Evolutionary conservation across 30 jellyfish, hydroid and myxozoan genomes (phyloP), one percentile per base, ranked within the genome.

Genomic region (Rhopilema esculentum): DNA sequence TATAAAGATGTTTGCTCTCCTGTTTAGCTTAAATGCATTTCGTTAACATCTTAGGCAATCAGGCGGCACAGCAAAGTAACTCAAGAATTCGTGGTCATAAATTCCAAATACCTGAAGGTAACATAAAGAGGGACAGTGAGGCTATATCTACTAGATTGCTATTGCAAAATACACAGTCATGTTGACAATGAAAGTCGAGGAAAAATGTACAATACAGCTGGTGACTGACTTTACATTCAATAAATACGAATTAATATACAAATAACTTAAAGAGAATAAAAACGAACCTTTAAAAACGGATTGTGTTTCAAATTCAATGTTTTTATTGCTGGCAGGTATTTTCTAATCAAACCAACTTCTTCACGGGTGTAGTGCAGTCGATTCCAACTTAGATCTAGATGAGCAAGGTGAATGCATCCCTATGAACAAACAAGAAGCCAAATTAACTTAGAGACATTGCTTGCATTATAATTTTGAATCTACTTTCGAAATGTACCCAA

Each of bases 351-450:
- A 20, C 96, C 90, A 0, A 93, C 98, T 80, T 93, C 98, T 24
- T 93, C 97, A 0, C 98, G 97, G 6, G 98, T 93, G 70, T 93
- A 85, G 27, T 78, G 89, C 68, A 93, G 85, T 23, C 79, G 53
- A 83, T 93, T 93, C 98, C 98, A 93, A 23, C 91, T 82, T 8
- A 93, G 57, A 51, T 93, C 98, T 20, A 93, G 63, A 70, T 80
- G 77, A 7, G 89, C 49, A 77, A 93, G 53, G 29, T 84, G 90
- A 0, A 84, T 51, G 48, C 94, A 82, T 27, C 87, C 91, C 98
- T 92, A 40, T 22, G 31, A 1, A 25, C 6, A 74, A 48, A 49
- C 57, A 40, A 12, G n/a, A n/a, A 40, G 57, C 57, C 57, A 40
- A 2, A 12, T 40, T 12, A 40, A 40, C 6, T 6, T 40, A 2